A percentile compares a stretch with the other conserved stretches of the same genome.
phyloP scores from a whole-genome alignment of 30 jellyfish, hydroid and myxozoan species.

The Cassiopea andromeda region DNA sequence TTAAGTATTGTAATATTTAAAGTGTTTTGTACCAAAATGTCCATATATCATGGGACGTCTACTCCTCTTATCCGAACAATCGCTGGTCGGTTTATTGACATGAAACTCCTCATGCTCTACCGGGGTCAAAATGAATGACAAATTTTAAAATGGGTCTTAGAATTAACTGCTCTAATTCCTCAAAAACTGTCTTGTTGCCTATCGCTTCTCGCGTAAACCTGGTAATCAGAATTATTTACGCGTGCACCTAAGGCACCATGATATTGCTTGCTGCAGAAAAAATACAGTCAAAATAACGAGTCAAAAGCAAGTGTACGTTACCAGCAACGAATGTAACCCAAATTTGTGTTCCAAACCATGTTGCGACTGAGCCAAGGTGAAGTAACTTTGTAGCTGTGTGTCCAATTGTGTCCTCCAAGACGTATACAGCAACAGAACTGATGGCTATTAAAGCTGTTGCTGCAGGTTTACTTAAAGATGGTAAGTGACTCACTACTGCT shows the following conservation, averaged over 20 bases:
- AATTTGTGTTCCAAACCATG: slow-evolving; percentile 79
- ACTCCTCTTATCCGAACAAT: no score
- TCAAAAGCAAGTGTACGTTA: not conserved
- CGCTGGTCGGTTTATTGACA: no score
- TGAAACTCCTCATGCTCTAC: no score
- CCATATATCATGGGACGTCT: no score
- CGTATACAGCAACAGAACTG: slow-evolving; percentile 19
- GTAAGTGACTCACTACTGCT: slow-evolving; percentile 37
- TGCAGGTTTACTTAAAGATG: slow-evolving; percentile 32
- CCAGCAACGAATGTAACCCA: slow-evolving; percentile 94
- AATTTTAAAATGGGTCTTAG: no score
- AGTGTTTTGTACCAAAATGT: no score
- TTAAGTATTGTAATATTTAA: no score
- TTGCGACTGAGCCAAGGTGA: slow-evolving; percentile 67
- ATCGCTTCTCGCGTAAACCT: no score
- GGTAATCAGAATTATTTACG: no score
- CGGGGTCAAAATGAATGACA: no score
- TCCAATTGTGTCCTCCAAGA: slow-evolving; percentile 31
- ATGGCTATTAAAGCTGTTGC: slow-evolving; percentile 25
- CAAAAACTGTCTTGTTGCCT: no score
- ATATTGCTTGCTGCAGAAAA: not conserved
- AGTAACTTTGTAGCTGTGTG: slow-evolving; percentile 33
- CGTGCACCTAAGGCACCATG: not conserved
- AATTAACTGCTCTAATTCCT: no score
- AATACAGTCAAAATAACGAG: not conserved